Evolutionary conservation across 2,888 invertebrate species (phyloP).

Genomic region (Ganaspis brasiliensis): DNA sequence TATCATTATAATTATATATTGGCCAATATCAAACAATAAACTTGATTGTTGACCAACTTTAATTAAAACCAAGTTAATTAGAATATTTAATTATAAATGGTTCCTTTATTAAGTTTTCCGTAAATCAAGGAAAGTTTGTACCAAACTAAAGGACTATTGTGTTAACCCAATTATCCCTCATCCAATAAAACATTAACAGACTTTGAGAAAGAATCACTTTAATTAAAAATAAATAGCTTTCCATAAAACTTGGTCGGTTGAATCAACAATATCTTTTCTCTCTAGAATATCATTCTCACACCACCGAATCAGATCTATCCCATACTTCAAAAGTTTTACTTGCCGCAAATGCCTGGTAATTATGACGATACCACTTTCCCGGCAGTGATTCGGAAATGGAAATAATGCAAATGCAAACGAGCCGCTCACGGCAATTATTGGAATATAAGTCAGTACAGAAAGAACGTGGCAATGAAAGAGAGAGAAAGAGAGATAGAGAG

Average conservation of each 20-base stretch:
- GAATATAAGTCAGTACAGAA: conserved; percentile 71
- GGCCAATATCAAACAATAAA: not conserved
- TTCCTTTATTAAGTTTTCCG: not conserved
- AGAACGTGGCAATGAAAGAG: conserved; percentile 50
- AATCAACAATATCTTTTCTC: conserved; percentile 18
- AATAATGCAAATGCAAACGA: conserved; percentile 74
- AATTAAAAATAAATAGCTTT: conserved; percentile 19
- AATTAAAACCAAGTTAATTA: not conserved
- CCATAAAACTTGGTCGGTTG: not conserved
- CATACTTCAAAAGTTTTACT: conserved; percentile 20
- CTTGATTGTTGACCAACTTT: not conserved
- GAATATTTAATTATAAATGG: not conserved
- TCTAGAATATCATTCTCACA: conserved; percentile 1
- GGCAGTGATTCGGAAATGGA: conserved; percentile 49
- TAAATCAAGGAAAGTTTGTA: not conserved
- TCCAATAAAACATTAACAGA: not conserved
- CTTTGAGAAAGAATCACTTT: not conserved
- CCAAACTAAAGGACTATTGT: not conserved
- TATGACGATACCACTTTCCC: conserved; percentile 25
- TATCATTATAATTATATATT: too few relatives aligned
- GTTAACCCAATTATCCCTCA: not conserved
- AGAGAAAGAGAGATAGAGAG: conserved; percentile 31
- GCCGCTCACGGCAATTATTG: conserved; percentile 66
- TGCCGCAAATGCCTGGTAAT: conserved; percentile 17
- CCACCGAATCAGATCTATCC: conserved; percentile 5